Conservation (phyloP, 2,113 vertebrate genomes). For the Scartelaos histophorus region DNA sequence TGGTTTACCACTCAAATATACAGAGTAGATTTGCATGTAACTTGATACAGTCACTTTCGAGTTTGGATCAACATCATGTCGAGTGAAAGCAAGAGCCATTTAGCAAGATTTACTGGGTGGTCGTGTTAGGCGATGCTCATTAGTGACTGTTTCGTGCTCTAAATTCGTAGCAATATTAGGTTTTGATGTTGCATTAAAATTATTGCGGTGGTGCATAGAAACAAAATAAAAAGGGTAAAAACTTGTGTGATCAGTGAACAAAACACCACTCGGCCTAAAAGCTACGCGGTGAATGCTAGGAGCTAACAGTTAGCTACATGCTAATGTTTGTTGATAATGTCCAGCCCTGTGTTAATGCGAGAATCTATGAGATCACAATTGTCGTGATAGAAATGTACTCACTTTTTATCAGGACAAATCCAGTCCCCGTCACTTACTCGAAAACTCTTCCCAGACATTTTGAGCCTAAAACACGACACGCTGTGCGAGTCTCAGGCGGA, state of each 20-base stretch:
- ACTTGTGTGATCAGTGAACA: not conserved
- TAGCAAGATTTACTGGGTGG: not conserved
- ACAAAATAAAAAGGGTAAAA: not conserved
- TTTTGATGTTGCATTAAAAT: not conserved
- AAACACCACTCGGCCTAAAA: slow-evolving; percentile 45
- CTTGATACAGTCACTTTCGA: slow-evolving; percentile 11
- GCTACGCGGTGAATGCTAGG: slow-evolving; percentile 4
- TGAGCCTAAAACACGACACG: slow-evolving; percentile 11
- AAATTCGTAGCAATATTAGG: not conserved
- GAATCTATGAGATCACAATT: not conserved
- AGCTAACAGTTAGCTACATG: not conserved
- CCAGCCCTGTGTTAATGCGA: accelerated
- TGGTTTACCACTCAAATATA: slow-evolving; percentile 12
- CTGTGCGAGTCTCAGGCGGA: not conserved
- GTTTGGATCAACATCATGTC: slow-evolving; percentile 2
- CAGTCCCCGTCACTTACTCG: slow-evolving; percentile 97
- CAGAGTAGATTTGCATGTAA: slow-evolving; percentile 7
- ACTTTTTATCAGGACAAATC: slow-evolving; percentile 99
- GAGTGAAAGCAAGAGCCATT: not conserved
- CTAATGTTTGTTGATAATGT: not conserved
- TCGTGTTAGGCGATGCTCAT: not conserved
- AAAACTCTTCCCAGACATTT: slow-evolving; percentile 96
- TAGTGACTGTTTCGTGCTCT: not conserved
- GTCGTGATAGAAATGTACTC: slow-evolving; percentile 50
- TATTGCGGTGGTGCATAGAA: not conserved